These are phyloP conservation scores for Cerceris rybyensis DNA, from an alignment of 2,888 invertebrate genomes.

Conservation along the genomic window DNA sequence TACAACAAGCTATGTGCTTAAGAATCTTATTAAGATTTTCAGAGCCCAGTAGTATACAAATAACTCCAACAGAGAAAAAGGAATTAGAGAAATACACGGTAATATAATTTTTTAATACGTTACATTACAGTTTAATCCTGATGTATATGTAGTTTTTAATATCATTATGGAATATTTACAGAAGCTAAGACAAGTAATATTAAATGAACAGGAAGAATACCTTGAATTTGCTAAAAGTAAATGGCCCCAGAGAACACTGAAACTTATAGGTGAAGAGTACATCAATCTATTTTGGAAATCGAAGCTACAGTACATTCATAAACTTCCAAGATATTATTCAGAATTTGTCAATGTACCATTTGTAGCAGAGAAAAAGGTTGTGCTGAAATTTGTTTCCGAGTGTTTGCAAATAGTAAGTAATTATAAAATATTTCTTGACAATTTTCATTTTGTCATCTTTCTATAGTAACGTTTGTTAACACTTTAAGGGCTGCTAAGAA, in stretches of 20 bases:
- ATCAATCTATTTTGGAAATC: constrained; percentile 63
- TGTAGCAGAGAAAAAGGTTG: constrained; percentile 58
- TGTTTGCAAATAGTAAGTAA: constrained; percentile 63
- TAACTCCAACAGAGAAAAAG: constrained; percentile 48
- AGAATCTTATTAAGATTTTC: constrained; percentile 64
- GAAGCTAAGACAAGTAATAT: constrained; percentile 55
- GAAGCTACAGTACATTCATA: constrained; percentile 55
- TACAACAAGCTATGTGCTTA: constrained; percentile 66
- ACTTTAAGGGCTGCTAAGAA: constrained; percentile 62
- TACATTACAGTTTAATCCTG: background rate
- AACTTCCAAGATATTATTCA: constrained; percentile 68
- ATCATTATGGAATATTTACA: constrained; percentile 20
- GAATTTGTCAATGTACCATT: constrained; percentile 68
- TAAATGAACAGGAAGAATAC: constrained; percentile 69
- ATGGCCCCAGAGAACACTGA: constrained; percentile 58
- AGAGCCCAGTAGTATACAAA: constrained; percentile 50
- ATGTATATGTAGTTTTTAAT: background rate
- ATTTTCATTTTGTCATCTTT: background rate
- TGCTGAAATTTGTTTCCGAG: constrained; percentile 51
- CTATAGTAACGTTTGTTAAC: background rate
- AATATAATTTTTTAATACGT: constrained; percentile 14
- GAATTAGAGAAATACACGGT: constrained; percentile 69
- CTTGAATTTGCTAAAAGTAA: constrained; percentile 63
- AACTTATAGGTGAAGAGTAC: constrained; percentile 57
- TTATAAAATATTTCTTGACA: background rate